Evolutionary conservation across 2,888 invertebrate species (phyloP), one percentile per base, ranked within the genome.

Genomic region (Thymelicus sylvestris): DNA sequence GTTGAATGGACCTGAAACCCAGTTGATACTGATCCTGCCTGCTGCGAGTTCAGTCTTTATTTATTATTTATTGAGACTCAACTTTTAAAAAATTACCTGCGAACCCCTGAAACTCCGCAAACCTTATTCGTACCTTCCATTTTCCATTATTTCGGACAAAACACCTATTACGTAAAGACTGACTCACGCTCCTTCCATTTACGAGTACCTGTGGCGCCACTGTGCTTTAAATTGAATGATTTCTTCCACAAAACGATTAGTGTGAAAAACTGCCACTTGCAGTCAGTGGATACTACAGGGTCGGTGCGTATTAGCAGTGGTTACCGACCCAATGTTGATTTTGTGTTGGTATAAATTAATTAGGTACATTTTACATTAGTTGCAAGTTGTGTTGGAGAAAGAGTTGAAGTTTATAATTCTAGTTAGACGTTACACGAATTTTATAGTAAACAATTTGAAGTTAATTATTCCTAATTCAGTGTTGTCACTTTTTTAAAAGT

Each of bases 191-290:
- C 47, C 41, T 41, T 15, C 15, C 66, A 66, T 66, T 66, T 59
- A 31, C n/a, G 52, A 47, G 55, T 47, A 70, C 70, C 70, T 62
- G 60, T 61, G 70, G 70, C 65, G 70, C 70, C 70, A 66, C 65
- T 66, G 64, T 69, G 59, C 47, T 66, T 61, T 15, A 65, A 66
- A 70, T 70, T 70, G 70, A 70, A 65, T 70, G 65, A 70, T 70
- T 70, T 66, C 66, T 61, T 62, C 71, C 55, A 71, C 66, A 71
- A 66, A 66, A 66, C 66, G 66, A 66, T 71, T 71, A 66, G 66
- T 55, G 61, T 66, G 65, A 71, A 66, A 61, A 71, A 71, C 66
- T 66, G 65, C 65, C 65, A 66, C 60, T 71, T 13, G 50, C 60
- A 61, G 31, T 19, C 19, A 5, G n/a, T 39, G 31, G 19, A 24